These are phyloP conservation scores for Orchesella cincta DNA, from an alignment of 1,140 invertebrate genomes.

Conservation along the genomic window DNA sequence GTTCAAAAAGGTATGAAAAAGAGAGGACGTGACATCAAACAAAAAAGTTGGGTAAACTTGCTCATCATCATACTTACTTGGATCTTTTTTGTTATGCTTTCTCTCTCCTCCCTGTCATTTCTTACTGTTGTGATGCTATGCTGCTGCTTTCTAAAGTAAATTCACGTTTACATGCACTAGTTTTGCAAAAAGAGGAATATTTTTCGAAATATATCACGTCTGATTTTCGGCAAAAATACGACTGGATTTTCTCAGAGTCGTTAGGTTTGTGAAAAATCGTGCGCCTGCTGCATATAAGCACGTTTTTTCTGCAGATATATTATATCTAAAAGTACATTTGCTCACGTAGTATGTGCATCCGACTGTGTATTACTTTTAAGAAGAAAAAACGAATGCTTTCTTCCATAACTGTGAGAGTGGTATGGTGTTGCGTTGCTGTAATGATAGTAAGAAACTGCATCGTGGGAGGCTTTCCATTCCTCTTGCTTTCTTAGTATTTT, in stretches of 20 bases:
- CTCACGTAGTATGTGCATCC: too few relatives aligned
- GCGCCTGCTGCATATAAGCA: background rate
- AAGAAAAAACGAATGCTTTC: too few relatives aligned
- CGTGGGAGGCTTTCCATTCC: too few relatives aligned
- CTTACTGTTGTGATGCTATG: background rate
- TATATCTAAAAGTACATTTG: too few relatives aligned
- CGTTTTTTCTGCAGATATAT: background rate
- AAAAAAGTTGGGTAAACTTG: conserved; percentile 31
- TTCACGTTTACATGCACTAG: background rate
- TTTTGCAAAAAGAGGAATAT: background rate
- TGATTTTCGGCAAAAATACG: background rate
- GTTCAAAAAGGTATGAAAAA: background rate
- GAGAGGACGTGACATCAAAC: conserved; percentile 33
- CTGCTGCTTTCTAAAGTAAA: background rate
- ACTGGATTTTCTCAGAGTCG: conserved; percentile 6
- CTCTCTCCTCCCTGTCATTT: background rate
- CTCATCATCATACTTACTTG: background rate
- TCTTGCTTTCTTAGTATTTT: too few relatives aligned
- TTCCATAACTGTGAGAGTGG: too few relatives aligned
- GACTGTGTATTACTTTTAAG: too few relatives aligned
- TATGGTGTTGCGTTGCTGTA: too few relatives aligned
- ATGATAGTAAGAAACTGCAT: too few relatives aligned
- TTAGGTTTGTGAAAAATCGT: conserved; percentile 19
- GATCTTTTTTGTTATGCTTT: background rate
- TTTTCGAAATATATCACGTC: conserved; percentile 8